phyloP scores from a whole-genome alignment of 2,113 vertebrate species.

The Indicator maculatus region DNA sequence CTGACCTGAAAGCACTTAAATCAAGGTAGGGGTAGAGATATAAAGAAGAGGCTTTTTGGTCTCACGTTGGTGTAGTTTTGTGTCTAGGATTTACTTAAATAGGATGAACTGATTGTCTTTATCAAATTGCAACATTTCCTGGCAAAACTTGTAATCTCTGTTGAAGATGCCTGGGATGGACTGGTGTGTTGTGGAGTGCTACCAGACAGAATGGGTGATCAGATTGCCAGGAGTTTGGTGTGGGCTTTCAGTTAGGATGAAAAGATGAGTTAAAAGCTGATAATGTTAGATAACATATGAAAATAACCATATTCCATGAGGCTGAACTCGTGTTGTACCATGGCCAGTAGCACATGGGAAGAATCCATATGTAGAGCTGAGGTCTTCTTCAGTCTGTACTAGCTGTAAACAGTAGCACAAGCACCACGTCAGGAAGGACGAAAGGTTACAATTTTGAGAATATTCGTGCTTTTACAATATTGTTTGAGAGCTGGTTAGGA shows the following conservation, averaged over 20 bases:
- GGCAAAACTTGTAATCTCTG: background rate
- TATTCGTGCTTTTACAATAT: background rate
- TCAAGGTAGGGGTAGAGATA: background rate
- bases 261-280: background rate
- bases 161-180: background rate
- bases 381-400: background rate
- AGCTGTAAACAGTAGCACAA: accelerated
- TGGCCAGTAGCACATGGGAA: background rate
- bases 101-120: background rate
- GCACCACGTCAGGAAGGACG: background rate
- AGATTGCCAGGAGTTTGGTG: background rate
- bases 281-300: background rate
- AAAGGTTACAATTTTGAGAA: background rate
- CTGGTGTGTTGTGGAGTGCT: background rate
- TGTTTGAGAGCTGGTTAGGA: background rate
- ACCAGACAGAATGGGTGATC: background rate
- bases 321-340: background rate
- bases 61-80: background rate
- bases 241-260: background rate
- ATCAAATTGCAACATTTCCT: background rate
- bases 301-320: background rate
- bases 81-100: background rate
- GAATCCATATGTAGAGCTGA: accelerated
- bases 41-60: accelerated
- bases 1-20: background rate